Evolutionary conservation across 2,797 vertebrate genomes (phyloP), one percentile per base, ranked within the genome.

Genomic region (Diplodus sargus): DNA sequence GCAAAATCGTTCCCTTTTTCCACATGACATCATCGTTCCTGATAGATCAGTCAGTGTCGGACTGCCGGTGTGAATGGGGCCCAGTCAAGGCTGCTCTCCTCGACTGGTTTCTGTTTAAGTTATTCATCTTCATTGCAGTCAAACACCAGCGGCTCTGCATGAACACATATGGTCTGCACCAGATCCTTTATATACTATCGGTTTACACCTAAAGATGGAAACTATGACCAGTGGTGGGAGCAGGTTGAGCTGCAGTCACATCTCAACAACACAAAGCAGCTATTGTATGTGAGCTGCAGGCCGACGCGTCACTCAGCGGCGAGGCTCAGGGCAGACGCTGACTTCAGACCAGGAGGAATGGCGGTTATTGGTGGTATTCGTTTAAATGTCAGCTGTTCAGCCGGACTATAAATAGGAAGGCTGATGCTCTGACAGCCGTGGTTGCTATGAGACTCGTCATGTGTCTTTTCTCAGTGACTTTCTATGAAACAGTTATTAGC

Each of bases 371-470:
- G 68, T 93, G 93, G 93, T 93, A 93, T 95, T 94, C 92, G 94
- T 68, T 92, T 94, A 93, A 93, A 94, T 91, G 94, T 93, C 95
- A 95, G 92, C 94, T 95, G 92, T 90, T 94, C 89, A 69, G 71
- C 88, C 88, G 62, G 51, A 72, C 91, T 96, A 96, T 95, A 94
- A 95, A 96, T 94, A 96, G 85, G 72, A 66, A 69, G 57, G 71
- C 83, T 87, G 83, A 76, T 76, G 85, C 79, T 79, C 84, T 51
- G 20, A 85, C 85, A 87, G 81, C 61, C 18, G 43, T 61, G 56
- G 84, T 87, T 90, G 87, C 87, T 85, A 85, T 84, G 88, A 84
- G 72, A 87, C 70, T 28, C 22, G 9, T 60, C 39, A 42, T 81
- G 66, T 16, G 9, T 84, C 22, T 78, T 66, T 76, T 84, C 86